Evolutionary conservation across 2,113 vertebrate species (phyloP).

Genomic region (Phalacrocorax aristotelis): DNA sequence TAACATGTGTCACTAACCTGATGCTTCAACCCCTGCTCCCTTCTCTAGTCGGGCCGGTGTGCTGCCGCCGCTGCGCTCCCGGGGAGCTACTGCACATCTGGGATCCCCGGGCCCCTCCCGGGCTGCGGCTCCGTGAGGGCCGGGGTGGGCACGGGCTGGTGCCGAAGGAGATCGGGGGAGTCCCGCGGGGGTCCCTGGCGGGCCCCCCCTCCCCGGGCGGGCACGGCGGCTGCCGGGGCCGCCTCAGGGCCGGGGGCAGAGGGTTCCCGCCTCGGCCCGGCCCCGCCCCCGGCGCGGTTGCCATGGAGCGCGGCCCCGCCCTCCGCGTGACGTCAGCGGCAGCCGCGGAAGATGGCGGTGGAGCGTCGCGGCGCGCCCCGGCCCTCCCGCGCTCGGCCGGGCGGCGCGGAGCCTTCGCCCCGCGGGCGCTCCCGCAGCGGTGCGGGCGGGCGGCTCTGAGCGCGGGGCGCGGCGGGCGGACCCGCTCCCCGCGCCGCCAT

Average conservation of each 20-base stretch:
- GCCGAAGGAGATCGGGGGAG: too few species aligned
- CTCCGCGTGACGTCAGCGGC: neutral
- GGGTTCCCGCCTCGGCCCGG: slow-evolving; percentile 35
- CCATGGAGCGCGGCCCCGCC: neutral
- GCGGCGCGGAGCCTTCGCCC: too few species aligned
- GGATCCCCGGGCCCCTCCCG: too few species aligned
- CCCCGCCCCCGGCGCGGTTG: slow-evolving; percentile 1
- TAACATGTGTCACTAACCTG: neutral
- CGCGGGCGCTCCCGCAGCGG: too few species aligned
- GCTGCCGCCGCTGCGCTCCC: too few species aligned
- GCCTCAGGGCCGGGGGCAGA: too few species aligned
- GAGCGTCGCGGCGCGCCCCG: too few species aligned
- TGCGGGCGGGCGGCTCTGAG: neutral
- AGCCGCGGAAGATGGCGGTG: neutral
- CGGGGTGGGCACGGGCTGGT: neutral
- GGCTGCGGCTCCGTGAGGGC: neutral
- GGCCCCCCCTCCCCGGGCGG: too few species aligned
- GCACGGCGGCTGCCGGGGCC: too few species aligned
- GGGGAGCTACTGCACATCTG: fast-evolving
- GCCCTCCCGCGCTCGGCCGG: too few species aligned
- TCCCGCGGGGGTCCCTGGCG: too few species aligned
- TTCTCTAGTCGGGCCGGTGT: neutral
- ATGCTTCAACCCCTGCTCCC: neutral
- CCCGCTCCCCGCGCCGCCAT: slow-evolving; percentile 68
- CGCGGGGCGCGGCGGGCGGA: neutral